Base-by-base conservation (phyloP, 2,888 invertebrate species). In the Erebia aethiops region DNA sequence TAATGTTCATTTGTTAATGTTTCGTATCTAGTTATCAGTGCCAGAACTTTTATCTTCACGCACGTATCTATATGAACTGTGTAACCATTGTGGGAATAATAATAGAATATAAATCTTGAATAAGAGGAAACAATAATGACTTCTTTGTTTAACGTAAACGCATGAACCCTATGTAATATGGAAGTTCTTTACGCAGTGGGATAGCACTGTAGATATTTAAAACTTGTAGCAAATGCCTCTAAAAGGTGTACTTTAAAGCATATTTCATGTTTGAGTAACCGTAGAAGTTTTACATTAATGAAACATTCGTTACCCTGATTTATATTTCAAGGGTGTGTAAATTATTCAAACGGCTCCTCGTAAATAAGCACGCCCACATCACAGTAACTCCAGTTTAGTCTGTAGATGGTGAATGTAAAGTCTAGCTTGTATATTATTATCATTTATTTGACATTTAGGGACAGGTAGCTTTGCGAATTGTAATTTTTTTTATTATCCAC, bases 281-380 rank as follows among this genome's bases (percentile, higher is more conserved):
- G 35, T 46, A 57, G 56, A 57, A 46, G 49, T 71, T 54, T 58
- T 66, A 63, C 54, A 52, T 14, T 70, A 73, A 68, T 49, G 69
- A 66, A 73, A 68, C 58, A 66, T 66, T 58, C 35, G 56, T 66
- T 57, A 51, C 57, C 21, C 58, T 65, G 69, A 67, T 69, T 69
- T 73, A 71, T 68, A 69, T 69, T 51, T 51, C 62, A 71, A 68
- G 56, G 64, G 49, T 67, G 49, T 46, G 52, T 73, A 71, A 73
- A 73, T 69, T 73, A 68, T 74, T 63, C 72, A 64, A 67, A 66
- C 66, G 51, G 69, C 46, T 54, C 49, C 41, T 73, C 74, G 76
- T 67, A 71, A 76, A 75, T 77, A 75, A 74, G 68, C 72, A 65
- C 69, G 57, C 73, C 76, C 70, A 76, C 76, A 64, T 71, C 16